Evolutionary conservation across 35 echinoderm and acorn worm species (phyloP).

Genomic region (Lytechinus pictus): DNA sequence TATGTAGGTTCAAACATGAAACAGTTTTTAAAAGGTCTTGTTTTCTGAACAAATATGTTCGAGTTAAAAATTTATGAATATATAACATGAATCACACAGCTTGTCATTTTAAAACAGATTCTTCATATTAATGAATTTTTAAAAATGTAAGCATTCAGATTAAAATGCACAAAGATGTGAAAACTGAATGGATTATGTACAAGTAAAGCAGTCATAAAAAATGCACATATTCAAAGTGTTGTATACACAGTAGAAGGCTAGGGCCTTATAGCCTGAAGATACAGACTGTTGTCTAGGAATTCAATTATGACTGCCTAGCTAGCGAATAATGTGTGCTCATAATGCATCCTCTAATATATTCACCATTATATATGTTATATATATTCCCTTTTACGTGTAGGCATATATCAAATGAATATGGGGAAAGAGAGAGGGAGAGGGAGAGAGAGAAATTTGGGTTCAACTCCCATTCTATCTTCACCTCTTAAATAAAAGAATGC

Average conservation of each 20-base stretch:
- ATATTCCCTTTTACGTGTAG: neutral
- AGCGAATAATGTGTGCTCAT: neutral
- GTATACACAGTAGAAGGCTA: neutral
- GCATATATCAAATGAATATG: neutral
- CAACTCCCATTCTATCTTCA: no score
- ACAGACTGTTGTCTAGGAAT: slow-evolving; percentile 11
- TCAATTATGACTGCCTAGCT: neutral
- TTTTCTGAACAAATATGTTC: no score
- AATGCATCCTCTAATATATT: no score
- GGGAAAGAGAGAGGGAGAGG: neutral
- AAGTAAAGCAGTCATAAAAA: neutral
- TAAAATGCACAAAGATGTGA: neutral
- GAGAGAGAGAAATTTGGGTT: neutral
- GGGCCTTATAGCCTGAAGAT: neutral
- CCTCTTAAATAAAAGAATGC: no score
- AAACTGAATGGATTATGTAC: neutral
- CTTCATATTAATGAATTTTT: no score
- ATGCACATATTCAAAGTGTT: neutral
- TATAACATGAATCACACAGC: no score
- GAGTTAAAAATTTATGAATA: no score
- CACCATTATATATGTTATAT: neutral
- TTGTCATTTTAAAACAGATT: no score
- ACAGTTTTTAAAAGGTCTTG: no score
- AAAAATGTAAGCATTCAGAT: neutral
- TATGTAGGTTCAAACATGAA: no score